Conservation (phyloP, 1,140 invertebrate genomes). For the Nasonia giraulti region DNA sequence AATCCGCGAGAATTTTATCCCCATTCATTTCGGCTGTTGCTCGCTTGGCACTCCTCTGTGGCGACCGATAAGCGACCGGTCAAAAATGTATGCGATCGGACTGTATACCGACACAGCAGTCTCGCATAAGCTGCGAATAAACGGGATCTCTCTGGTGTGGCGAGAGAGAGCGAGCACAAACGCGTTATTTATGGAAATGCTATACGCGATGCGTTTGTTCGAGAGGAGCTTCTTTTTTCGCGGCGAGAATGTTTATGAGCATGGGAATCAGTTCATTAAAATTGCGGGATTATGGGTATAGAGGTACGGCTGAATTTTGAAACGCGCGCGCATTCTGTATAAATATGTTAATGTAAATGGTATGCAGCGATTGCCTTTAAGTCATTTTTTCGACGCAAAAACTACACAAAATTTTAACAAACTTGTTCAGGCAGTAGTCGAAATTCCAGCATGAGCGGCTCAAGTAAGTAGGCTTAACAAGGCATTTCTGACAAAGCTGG, state of each 20-base stretch:
- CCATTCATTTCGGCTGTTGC: not conserved
- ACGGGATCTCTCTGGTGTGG: not conserved
- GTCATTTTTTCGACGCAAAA: not conserved
- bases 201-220: not conserved
- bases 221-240: not conserved
- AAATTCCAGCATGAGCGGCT: too few relatives aligned
- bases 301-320: not conserved
- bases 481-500: too few relatives aligned
- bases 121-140: conserved; percentile 16
- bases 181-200: conserved; percentile 37
- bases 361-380: not conserved
- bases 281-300: not conserved
- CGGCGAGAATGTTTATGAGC: conserved; percentile 16
- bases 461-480: too few relatives aligned
- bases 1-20: not conserved
- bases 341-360: not conserved
- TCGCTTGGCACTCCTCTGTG: not conserved
- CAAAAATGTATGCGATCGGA: conserved; percentile 33
- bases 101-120: not conserved
- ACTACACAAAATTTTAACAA: too few relatives aligned
- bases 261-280: conserved; percentile 32
- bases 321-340: not conserved
- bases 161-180: not conserved
- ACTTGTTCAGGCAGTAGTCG: too few relatives aligned
- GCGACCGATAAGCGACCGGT: not conserved